phyloP scores from a whole-genome alignment of 64 coral and sea anemone species.

The Pachyseris speciosa region DNA sequence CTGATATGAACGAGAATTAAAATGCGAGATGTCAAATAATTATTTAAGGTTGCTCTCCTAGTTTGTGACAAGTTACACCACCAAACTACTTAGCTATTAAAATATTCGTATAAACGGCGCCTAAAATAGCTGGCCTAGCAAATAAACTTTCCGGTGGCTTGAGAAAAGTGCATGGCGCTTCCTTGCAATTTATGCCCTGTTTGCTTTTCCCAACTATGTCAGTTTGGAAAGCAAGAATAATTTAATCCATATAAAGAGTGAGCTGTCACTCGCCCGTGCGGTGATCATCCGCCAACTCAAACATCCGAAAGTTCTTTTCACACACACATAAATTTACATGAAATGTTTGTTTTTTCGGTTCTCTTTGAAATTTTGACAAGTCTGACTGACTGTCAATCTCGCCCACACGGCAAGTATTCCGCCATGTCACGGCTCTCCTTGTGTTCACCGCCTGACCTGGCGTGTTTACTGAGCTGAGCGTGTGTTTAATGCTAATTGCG shows the following conservation, averaged over 20 bases:
- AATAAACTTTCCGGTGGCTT: conserved; percentile 54
- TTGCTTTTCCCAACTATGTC: conserved; percentile 30
- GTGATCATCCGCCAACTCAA: conserved; percentile 76
- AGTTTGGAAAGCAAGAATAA: conserved; percentile 62
- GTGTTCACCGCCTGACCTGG: conserved; percentile 60
- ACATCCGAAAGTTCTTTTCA: conserved; percentile 88
- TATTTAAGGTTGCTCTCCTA: conserved; percentile 23
- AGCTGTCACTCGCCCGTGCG: conserved; percentile 59
- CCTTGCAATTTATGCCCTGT: conserved; percentile 64
- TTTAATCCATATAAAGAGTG: conserved; percentile 72
- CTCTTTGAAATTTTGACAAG: conserved; percentile 78
- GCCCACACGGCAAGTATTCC: conserved; percentile 42
- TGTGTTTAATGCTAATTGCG: conserved; percentile 69
- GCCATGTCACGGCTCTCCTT: conserved; percentile 63
- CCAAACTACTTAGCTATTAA: conserved; percentile 53
- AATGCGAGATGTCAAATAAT: conserved; percentile 7
- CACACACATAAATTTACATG: conserved; percentile 79
- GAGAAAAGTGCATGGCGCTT: conserved; percentile 61
- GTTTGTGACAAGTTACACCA: conserved; percentile 13
- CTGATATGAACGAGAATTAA: conserved; percentile 11
- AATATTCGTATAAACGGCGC: conserved; percentile 30
- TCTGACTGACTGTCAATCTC: conserved; percentile 63
- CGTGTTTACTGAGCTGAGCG: conserved; percentile 74
- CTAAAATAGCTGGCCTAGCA: conserved; percentile 51
- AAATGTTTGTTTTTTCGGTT: conserved; percentile 77